Base-by-base conservation (phyloP, 23 tunicate species). In the Trididemnum nubilum region DNA sequence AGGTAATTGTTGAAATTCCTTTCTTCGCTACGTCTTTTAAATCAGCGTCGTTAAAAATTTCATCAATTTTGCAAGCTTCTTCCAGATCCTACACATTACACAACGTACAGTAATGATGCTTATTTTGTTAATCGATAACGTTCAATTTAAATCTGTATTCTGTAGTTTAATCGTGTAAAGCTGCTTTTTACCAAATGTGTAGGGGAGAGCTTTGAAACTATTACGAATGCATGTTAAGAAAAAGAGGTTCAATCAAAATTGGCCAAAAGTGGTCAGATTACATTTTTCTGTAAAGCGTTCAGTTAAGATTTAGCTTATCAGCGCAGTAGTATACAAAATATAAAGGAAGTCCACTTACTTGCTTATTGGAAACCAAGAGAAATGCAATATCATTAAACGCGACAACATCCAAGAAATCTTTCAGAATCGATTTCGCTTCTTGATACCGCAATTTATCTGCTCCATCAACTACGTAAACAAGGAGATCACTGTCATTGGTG, bases 381-480 rank as follows among this genome's bases (percentile, higher is more conserved):
- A 79, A 78, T 0, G 79, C 73, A 19, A 76, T 40, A 25, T 79
- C 72, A 15, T 66, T 34, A 1, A 54, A 24, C 29, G 33, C 26
- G 18, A 52, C 36, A 23, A 54, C 78, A 67, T 65, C 66, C 1
- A 85, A 39, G 33, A 85, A 9, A 21, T 78, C 22, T 35, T 51
- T 71, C 30, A 85, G 36, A 19, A 58, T 84, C 0, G 9, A 2
- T 39, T 79, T 85, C 24, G 90, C 79, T 51, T 85, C 79, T 2
- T 77, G 24, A 58, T 67, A 71, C 57, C 36, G 34, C 2, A 22
- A 22, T 2, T n/a, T 34, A 36, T 85, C 72, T 0, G 83, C 40
- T 3, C 84, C 83, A 71, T 85, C 90, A 54, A 85, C 79, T n/a
- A 85, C 72, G 31, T 77, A 85, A 18, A 85, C 39, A 12, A 85